phyloP scores from a whole-genome alignment of 1,140 invertebrate genomes.

The Drosophila hydei region DNA sequence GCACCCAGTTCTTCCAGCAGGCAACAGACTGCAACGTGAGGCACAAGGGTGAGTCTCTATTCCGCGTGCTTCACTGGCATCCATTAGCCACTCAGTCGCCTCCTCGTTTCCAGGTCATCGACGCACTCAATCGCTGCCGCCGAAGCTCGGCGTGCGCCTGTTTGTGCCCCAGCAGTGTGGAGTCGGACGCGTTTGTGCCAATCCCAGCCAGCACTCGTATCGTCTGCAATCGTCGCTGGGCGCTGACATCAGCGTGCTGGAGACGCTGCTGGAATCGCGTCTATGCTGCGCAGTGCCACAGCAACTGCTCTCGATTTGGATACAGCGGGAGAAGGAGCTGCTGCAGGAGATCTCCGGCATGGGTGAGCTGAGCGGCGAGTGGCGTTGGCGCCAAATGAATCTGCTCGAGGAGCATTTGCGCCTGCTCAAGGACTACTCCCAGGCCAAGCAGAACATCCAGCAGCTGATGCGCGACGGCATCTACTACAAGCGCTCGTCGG shows the following conservation, averaged over 20 bases:
- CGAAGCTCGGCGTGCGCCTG: conserved; percentile 90
- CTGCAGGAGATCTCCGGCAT: conserved; percentile 95
- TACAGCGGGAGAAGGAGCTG: conserved; percentile 95
- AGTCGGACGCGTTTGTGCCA: conserved; percentile 82
- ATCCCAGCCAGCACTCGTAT: conserved; percentile 88
- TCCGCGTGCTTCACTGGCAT: too few relatives aligned
- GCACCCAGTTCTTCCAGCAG: conserved; percentile 74
- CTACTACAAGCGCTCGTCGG: conserved; percentile 85
- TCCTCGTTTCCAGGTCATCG: conserved; percentile 85
- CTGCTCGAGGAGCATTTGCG: conserved; percentile 93
- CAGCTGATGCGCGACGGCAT: conserved; percentile 68
- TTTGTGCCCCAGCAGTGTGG: conserved; percentile 91
- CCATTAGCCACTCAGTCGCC: not conserved
- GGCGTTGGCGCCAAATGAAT: conserved; percentile 92
- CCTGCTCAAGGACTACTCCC: conserved; percentile 93
- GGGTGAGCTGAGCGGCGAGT: conserved; percentile 92
- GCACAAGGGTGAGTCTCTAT: conserved; percentile 38
- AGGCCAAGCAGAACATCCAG: conserved; percentile 91
- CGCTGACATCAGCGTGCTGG: conserved; percentile 95
- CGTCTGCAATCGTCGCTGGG: conserved; percentile 95
- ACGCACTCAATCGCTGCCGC: conserved; percentile 93
- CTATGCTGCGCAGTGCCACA: conserved; percentile 94
- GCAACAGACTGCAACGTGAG: not conserved
- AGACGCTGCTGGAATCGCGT: conserved; percentile 96
- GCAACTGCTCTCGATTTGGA: conserved; percentile 94